A percentile compares a stretch with the other conserved stretches of the same genome.
Evolutionary conservation across 2,888 invertebrate genomes (phyloP).

Genomic region (Nymphalis polychloros): DNA sequence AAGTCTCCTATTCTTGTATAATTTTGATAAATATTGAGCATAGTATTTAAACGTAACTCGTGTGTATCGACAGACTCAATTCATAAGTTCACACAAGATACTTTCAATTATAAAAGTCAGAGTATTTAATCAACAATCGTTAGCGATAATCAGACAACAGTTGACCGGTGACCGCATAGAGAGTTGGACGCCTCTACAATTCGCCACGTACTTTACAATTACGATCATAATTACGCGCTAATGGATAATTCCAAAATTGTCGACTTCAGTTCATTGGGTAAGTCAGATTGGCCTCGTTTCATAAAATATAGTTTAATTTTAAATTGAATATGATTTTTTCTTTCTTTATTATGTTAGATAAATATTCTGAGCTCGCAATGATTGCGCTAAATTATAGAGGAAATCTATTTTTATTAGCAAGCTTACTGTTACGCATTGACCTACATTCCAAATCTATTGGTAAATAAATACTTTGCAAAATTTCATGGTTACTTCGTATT

Average conservation of each 20-base stretch:
- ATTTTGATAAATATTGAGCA: too few species aligned
- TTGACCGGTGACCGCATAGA: constrained; percentile 64
- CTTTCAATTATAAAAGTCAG: constrained; percentile 59
- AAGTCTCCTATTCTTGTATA: too few species aligned
- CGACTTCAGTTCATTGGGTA: constrained; percentile 66
- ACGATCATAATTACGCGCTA: constrained; percentile 41
- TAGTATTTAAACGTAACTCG: too few species aligned
- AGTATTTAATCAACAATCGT: constrained; percentile 71
- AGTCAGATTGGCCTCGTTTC: constrained; percentile 45
- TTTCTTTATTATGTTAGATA: not conserved
- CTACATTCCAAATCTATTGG: constrained; percentile 35
- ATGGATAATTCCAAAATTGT: constrained; percentile 69
- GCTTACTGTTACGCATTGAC: constrained; percentile 37
- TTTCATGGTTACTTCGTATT: not conserved
- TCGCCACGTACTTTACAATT: constrained; percentile 37
- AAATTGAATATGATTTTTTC: not conserved
- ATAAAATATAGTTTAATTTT: not conserved
- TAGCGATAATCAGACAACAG: constrained; percentile 60
- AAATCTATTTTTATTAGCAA: constrained; percentile 43
- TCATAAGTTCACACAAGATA: constrained; percentile 49
- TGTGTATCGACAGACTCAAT: not conserved
- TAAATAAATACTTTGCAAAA: constrained; percentile 32
- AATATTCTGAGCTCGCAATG: constrained; percentile 3
- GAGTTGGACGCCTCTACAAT: constrained; percentile 46
- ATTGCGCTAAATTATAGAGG: constrained; percentile 28